Evolutionary conservation across 1,140 invertebrate genomes (phyloP).

Genomic region (Vollenhovia emeryi): DNA sequence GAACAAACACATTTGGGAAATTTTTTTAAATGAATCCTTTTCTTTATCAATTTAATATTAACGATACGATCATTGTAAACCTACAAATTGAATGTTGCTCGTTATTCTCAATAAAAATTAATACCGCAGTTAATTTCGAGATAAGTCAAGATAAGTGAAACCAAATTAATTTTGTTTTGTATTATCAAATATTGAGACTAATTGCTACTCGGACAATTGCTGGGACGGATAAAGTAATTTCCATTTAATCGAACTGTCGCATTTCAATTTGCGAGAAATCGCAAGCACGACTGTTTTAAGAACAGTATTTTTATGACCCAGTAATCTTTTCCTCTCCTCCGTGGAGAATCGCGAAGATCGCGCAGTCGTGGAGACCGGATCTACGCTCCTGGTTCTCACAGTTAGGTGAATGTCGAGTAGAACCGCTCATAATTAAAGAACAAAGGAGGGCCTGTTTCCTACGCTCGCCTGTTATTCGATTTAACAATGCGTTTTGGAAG

Average conservation of each 20-base stretch:
- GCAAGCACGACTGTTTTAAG: constrained; percentile 3
- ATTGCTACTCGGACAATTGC: neutral
- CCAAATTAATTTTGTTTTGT: too few relatives aligned
- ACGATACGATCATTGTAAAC: neutral
- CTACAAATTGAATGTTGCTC: neutral
- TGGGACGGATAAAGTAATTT: neutral
- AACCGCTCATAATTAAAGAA: constrained; percentile 72
- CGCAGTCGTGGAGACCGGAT: constrained; percentile 63
- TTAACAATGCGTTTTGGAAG: constrained; percentile 47
- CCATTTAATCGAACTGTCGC: neutral
- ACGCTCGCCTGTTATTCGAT: constrained; percentile 43
- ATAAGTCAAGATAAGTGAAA: neutral
- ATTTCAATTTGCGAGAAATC: neutral
- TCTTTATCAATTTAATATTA: neutral
- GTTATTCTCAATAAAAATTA: neutral
- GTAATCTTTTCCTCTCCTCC: constrained; percentile 57
- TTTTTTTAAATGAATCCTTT: neutral
- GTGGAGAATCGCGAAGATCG: constrained; percentile 51
- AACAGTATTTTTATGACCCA: constrained; percentile 56
- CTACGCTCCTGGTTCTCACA: constrained; percentile 73
- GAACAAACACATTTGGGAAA: neutral
- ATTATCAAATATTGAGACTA: neutral
- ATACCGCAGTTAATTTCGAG: neutral
- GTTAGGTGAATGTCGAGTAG: constrained; percentile 67
- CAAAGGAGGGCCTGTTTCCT: constrained; percentile 60